Evolutionary conservation across 92 coral and sea anemone species (phyloP), one percentile per base, ranked within the genome.

Genomic region (Montipora capitata): DNA sequence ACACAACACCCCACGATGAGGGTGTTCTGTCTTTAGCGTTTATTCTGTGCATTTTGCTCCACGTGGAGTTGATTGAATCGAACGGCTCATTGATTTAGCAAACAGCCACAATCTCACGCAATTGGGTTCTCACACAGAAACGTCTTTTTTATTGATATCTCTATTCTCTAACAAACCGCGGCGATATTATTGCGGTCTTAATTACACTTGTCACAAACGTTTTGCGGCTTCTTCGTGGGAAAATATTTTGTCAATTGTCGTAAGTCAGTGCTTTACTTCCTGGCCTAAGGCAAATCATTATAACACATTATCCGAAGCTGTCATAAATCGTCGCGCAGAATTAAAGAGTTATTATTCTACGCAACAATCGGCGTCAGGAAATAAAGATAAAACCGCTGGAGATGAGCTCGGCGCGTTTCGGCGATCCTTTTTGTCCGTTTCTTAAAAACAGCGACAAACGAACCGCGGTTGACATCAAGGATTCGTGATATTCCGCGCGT

Each of bases 191-290:
- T 95, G 96, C 62, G 98, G 98, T 92, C 73, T 74, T 88, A 91
- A 94, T 79, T 78, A 90, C 91, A 84, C 92, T 90, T 85, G 89
- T 88, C 92, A 79, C 91, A 88, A 95, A 77, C 90, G 93, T 85
- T 88, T 89, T 89, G 87, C 93, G 96, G 92, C 90, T 62, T 71
- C 79, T 88, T 94, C 96, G 96, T 93, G 98, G 96, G 96, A 95
- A 95, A 95, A 95, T 93, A 92, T 79, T 85, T 95, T 57, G 81
- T 35, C 77, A 81, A 89, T 93, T 89, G 85, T 27, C 35, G 35
- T 81, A 82, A 86, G 80, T 76, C 40, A 91, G 89, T 90, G 81
- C 93, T 40, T 20, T 85, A 79, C 90, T 93, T 94, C 96, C 78
- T 89, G 80, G 85, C 69, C n/a, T 18, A 63, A 85, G 83, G 92